Evolutionary conservation across 2,113 vertebrate genomes (phyloP).

Genomic region (Philantomba maxwellii): DNA sequence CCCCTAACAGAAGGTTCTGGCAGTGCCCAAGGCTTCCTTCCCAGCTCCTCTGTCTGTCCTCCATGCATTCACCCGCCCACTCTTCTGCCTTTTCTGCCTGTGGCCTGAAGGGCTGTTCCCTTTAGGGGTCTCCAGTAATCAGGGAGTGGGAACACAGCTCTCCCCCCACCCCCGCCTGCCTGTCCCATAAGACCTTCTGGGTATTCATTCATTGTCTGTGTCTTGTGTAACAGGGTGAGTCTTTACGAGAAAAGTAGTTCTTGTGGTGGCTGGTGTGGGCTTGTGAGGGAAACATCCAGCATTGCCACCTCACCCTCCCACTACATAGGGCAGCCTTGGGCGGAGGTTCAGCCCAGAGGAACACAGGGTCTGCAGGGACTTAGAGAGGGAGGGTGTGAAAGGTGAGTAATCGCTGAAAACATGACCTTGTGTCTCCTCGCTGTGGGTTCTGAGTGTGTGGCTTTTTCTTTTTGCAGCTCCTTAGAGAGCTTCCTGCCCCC

Average conservation of each 20-base stretch:
- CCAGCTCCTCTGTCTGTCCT: neutral
- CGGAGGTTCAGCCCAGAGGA: neutral
- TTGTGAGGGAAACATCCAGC: neutral
- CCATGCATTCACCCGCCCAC: neutral
- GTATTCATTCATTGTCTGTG: neutral
- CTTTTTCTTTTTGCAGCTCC: constrained; percentile 21
- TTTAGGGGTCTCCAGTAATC: neutral
- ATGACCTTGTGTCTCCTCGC: neutral
- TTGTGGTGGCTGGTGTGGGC: neutral
- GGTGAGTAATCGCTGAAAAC: neutral
- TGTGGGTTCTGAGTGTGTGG: neutral
- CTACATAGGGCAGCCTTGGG: neutral
- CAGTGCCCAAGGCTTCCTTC: neutral
- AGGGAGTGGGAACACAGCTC: neutral
- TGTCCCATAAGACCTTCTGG: neutral
- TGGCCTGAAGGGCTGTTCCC: neutral
- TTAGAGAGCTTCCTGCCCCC: neutral
- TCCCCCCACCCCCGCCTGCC: neutral
- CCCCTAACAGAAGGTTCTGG: neutral
- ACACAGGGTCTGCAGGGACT: rapidly evolving
- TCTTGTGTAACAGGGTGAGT: neutral
- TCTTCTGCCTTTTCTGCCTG: too few relatives aligned
- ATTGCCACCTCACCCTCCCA: neutral
- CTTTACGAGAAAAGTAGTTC: neutral
- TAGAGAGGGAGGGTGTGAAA: neutral